These are phyloP conservation scores for Cecropterus lyciades DNA, from an alignment of 1,140 invertebrate genomes.

Conservation along the genomic window DNA sequence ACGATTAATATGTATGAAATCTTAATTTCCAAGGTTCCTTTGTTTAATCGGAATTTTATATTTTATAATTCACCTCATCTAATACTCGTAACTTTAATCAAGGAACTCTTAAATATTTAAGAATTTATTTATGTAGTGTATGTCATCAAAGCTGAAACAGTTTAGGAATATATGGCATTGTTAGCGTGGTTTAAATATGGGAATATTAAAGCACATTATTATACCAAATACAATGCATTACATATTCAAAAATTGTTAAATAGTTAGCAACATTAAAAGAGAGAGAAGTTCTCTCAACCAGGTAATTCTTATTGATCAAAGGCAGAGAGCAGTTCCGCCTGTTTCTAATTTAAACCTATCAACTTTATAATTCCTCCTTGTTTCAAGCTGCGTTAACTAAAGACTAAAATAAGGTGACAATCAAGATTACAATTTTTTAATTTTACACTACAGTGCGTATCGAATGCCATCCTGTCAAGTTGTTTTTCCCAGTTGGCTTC, in stretches of 20 bases:
- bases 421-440: slow-evolving; percentile 45
- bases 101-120: too few species aligned
- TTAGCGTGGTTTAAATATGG: too few species aligned
- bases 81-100: too few species aligned
- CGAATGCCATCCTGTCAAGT: slow-evolving; percentile 55
- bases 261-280: too few species aligned
- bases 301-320: background rate
- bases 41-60: background rate
- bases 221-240: too few species aligned
- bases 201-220: too few species aligned
- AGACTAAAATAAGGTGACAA: slow-evolving; percentile 34
- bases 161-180: too few species aligned
- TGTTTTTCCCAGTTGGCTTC: slow-evolving; percentile 42
- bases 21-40: background rate
- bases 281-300: background rate
- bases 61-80: too few species aligned
- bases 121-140: too few species aligned
- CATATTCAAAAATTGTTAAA: too few species aligned
- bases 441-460: slow-evolving; percentile 54
- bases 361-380: background rate
- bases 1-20: background rate
- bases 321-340: background rate
- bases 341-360: background rate
- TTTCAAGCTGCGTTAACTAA: slow-evolving; percentile 14
- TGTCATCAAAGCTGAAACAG: too few species aligned